Evolutionary conservation across 2,113 vertebrate species (phyloP), one percentile per base, ranked within the genome.

Genomic region (Antechinus stuartii): DNA sequence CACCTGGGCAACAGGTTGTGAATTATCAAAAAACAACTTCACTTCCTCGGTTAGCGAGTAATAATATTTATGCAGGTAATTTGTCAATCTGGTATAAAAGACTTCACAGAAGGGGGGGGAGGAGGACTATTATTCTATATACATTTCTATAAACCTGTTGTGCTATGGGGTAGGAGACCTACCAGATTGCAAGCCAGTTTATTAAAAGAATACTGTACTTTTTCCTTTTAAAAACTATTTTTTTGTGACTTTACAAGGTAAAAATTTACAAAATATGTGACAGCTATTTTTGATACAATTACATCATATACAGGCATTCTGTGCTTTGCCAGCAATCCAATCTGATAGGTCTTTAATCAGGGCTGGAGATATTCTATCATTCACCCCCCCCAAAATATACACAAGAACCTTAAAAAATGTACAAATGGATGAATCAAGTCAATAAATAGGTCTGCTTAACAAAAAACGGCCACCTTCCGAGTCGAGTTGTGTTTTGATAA

Each of bases 221-320:
- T 99, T 98, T 99, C 99, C 99, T 98, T 99, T 99, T 99, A 99
- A 99, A 99, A 99, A 99, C 99, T 99, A 98, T 98, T 99, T 84
- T 98, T 98, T 99, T 99, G 99, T 99, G 98, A 99, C 99, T 99
- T 99, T 99, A 99, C 99, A 99, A 99, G 99, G 99, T 99, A 99
- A 99, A 99, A 99, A 99, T 99, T 99, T 99, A 99, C 99, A 99
- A 99, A 99, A 99, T 99, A 99, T 99, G 99, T 99, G 99, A 99
- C 99, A 99, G 99, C 98, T 98, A 99, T 99, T 99, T 97, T 99
- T 99, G 99, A 99, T 99, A 99, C 99, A 99, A 98, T 99, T 99
- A 99, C 99, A 99, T 99, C 99, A 99, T 99, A 99, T 99, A 99
- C 99, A 99, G 98, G 98, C 99, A 98, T 99, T 98, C 99, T 99